Evolutionary conservation across 2,113 vertebrate genomes (phyloP), one percentile per base, ranked within the genome.

Genomic region (Myiozetetes cayanensis): DNA sequence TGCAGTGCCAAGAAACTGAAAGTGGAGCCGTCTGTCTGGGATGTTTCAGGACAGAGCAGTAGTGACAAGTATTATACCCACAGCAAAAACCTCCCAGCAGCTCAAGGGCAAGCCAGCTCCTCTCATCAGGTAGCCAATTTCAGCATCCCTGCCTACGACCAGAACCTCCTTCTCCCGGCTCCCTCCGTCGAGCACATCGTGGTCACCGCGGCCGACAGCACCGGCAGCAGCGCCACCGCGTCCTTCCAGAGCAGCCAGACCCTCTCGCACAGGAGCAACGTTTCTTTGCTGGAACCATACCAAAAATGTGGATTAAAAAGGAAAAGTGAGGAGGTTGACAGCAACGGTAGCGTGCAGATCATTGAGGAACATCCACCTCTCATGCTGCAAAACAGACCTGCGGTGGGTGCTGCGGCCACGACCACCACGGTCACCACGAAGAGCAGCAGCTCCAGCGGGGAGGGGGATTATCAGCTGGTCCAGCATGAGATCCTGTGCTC

Each of bases 401-500:
- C 98, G 52, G 98, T 98, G 85, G 99, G 98, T 98, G 98, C 94
- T 93, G 99, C 98, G 91, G 98, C 98, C 83, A 99, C 98, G 23
- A 98, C 99, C 97, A 99, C 99, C 97, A 98, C 99, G 78, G 99
- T 99, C 87, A 99, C 99, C 96, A 99, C 99, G 1, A 99, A 99
- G 85, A 99, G 98, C 98, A 99, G 98, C 98, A 99, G 98, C 97
- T 99, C 99, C 93, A 99, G 98, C 65, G 99, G 99, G 22, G 99
- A 99, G 97, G 99, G 99, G 1, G 99, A 99, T 98, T 99, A 99
- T 97, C 99, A 99, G 97, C 98, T 99, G 96, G 99, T 99, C 78
- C 99, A 99, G 94, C 99, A 99, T 74, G 99, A 99, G 98, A 99
- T 99, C 87, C 98, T 99, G 89, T 99, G 99, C 97, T 99, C 99